Base-by-base conservation (phyloP, 2,113 vertebrate genomes). In the Nycticorax nycticorax region DNA sequence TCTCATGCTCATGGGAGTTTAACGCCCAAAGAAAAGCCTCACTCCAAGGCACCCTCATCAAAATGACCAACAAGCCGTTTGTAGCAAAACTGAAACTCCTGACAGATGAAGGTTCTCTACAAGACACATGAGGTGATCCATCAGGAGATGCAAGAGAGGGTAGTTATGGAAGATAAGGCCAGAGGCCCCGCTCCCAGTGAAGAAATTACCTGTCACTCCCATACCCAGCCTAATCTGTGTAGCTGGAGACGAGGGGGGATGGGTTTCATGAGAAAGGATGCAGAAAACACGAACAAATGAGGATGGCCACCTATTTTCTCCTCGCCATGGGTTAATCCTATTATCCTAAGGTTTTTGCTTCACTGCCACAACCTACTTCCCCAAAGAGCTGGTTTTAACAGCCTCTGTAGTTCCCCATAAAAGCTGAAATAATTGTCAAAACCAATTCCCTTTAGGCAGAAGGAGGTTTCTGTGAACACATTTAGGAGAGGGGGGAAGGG, bases 191-290 rank as follows among this genome's bases (percentile, higher is more conserved):
- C 11, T 83, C 32, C 6, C n/a, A 85, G 53, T n/a, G 55, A n/a
- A 76, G 27, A 73, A 86, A 64, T 63, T 6, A n/a, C 48, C 30
- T 16, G 13, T 63, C 47, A 20, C 17, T 81, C 22, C 55, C 6
- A 2, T 7, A 21, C 8, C 2, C 1, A 2, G n/a, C 30, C 37
- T 4, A 1, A 32, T 60, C 45, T 83, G 27, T 0, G 0, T 10
- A 62, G 48, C 75, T 76, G 45, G 41, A 72, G 24, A 63, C 3
- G 1, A 60, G 27, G 14, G 14, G 8, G 14, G 8, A 12, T 52
- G 23, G 27, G n/a, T 35, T 33, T 69, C 57, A 10, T 2, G 5
- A 60, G 37, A 21, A 14, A 48, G 13, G 8, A 12, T n/a, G 13
- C 18, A 19, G 33, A 3, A 26, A 48, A 86, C 6, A 8, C 3